Evolutionary conservation across 2,888 invertebrate genomes (phyloP).

Genomic region (Maniola hyperantus): DNA sequence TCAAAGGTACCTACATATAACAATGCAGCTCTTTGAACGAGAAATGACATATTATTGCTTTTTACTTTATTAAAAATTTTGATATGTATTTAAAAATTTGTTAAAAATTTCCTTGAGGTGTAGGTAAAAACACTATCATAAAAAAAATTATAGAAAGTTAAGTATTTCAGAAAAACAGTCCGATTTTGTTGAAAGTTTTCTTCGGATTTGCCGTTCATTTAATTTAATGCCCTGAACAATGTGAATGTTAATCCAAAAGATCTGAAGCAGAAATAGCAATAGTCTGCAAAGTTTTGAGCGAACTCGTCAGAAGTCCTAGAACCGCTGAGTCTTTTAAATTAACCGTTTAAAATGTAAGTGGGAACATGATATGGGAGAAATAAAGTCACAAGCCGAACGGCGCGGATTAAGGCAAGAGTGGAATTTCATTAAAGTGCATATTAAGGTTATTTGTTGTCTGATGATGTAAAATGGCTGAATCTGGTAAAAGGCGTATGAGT

Average conservation of each 20-base stretch:
- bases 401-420: slow-evolving; percentile 38
- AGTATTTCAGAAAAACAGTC: too few species aligned
- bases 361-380: slow-evolving; percentile 39
- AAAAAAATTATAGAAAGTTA: too few species aligned
- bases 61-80: too few species aligned
- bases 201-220: too few species aligned
- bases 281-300: slow-evolving; percentile 9
- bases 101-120: too few species aligned
- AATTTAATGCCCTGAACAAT: not conserved
- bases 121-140: too few species aligned
- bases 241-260: not conserved
- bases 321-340: slow-evolving; percentile 31
- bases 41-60: too few species aligned
- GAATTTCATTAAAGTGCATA: slow-evolving; percentile 42
- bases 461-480: slow-evolving; percentile 37
- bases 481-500: slow-evolving; percentile 14
- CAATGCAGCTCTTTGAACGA: too few species aligned
- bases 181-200: too few species aligned
- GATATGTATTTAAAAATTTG: too few species aligned
- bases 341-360: slow-evolving; percentile 39
- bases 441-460: slow-evolving; percentile 30
- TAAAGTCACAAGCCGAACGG: slow-evolving; percentile 38
- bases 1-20: too few species aligned
- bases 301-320: slow-evolving; percentile 18
- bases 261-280: not conserved